Evolutionary conservation across 2,888 invertebrate genomes (phyloP).

Genomic region (Rapana venosa): DNA sequence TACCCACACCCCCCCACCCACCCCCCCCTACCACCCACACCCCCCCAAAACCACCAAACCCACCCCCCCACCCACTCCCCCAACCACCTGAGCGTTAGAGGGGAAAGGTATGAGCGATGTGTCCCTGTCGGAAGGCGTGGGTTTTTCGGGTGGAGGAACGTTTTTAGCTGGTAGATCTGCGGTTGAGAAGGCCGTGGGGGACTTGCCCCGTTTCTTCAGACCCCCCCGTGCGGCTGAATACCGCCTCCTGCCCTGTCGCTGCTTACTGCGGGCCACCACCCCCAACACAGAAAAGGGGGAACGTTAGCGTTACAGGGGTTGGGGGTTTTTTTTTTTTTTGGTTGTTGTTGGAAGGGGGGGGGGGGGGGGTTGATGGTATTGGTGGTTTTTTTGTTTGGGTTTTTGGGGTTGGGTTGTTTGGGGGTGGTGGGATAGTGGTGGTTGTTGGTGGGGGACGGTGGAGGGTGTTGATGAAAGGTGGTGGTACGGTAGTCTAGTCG

Average conservation of each 20-base stretch:
- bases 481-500: too few relatives aligned
- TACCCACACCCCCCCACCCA: too few relatives aligned
- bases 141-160: conserved; percentile 99
- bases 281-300: background rate
- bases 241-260: conserved; percentile 66
- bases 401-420: too few relatives aligned
- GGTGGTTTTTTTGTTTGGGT: too few relatives aligned
- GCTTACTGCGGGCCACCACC: conserved; percentile 58
- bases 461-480: too few relatives aligned
- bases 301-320: background rate
- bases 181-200: conserved; percentile 98
- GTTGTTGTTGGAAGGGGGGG: too few relatives aligned
- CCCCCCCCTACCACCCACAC: background rate
- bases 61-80: too few relatives aligned
- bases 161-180: conserved; percentile 98
- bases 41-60: background rate
- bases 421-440: too few relatives aligned
- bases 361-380: too few relatives aligned
- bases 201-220: conserved; percentile 94
- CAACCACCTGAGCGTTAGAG: conserved; percentile 90
- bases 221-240: conserved; percentile 73
- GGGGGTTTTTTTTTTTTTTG: too few relatives aligned
- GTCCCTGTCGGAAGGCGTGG: conserved; percentile 96
- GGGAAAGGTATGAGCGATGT: conserved; percentile 95
- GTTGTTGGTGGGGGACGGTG: too few relatives aligned